phyloP scores from a whole-genome alignment of 2,113 vertebrate species.

The Leptosomus discolor region DNA sequence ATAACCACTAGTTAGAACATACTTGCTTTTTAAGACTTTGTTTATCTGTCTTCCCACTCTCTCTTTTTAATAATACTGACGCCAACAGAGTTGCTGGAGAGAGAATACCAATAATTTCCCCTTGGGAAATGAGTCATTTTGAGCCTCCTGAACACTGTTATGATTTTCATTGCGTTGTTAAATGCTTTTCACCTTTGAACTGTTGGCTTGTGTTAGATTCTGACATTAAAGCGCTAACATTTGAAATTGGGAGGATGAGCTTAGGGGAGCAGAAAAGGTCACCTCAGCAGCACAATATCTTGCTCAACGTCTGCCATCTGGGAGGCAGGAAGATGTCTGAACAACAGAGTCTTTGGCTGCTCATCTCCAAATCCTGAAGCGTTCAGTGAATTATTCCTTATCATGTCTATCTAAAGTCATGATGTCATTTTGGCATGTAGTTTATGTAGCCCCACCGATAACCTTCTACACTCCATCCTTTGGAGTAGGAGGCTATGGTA shows the following conservation, averaged over 20 bases:
- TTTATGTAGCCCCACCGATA: background rate
- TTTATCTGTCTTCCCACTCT: conserved; percentile 44
- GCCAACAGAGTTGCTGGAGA: background rate
- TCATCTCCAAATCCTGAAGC: background rate
- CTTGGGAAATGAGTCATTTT: conserved; percentile 15
- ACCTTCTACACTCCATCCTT: background rate
- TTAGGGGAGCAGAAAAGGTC: background rate
- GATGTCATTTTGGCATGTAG: background rate
- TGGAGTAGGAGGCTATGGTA: background rate
- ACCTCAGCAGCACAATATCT: background rate
- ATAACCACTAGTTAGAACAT: conserved; percentile 44
- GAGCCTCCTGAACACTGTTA: background rate
- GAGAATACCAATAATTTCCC: conserved; percentile 8
- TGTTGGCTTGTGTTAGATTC: background rate
- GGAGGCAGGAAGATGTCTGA: background rate
- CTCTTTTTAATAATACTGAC: conserved; percentile 28
- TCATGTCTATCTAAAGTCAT: background rate
- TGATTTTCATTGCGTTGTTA: conserved; percentile 23
- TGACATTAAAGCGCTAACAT: background rate
- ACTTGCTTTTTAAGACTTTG: conserved; percentile 52
- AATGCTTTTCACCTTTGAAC: conserved; percentile 54
- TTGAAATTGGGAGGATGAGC: background rate
- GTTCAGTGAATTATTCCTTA: background rate
- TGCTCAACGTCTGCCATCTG: background rate
- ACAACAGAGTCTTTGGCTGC: fast-evolving